Evolutionary conservation across 2,888 invertebrate genomes (phyloP).

Genomic region (Lasioglossum vierecki): DNA sequence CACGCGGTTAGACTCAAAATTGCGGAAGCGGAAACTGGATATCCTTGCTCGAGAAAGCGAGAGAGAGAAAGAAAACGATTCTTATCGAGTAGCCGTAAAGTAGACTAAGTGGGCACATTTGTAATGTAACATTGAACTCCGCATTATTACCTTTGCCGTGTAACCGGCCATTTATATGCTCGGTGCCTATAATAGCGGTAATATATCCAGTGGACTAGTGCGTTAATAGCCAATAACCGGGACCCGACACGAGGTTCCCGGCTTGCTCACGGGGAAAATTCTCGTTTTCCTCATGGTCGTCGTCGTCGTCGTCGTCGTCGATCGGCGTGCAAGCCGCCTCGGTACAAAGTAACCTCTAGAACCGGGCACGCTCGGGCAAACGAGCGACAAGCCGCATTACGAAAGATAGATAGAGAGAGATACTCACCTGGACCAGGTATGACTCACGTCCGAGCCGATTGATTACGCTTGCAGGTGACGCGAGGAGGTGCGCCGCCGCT

Average conservation of each 20-base stretch:
- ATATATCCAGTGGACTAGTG: constrained; percentile 45
- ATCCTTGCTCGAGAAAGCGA: neutral
- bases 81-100: constrained; percentile 19
- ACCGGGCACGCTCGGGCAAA: constrained; percentile 2
- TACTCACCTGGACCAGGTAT: neutral
- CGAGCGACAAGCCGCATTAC: neutral
- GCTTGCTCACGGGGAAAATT: constrained; percentile 40
- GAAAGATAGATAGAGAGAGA: constrained; percentile 18
- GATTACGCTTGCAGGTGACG: constrained; percentile 57
- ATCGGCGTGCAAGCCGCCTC: neutral
- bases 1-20: neutral
- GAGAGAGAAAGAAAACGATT: constrained; percentile 3
- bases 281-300: constrained; percentile 28
- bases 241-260: constrained; percentile 27
- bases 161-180: constrained; percentile 50
- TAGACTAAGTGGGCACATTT: constrained; percentile 25
- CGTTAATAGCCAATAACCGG: constrained; percentile 55
- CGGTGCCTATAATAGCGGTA: constrained; percentile 37
- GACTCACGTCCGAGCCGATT: constrained; percentile 48
- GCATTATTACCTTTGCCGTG: constrained; percentile 26
- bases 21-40: constrained; percentile 37
- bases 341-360: constrained; percentile 28
- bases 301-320: neutral
- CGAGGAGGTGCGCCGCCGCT: constrained; percentile 16
- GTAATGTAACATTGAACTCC: constrained; percentile 31